phyloP scores from a whole-genome alignment of 2,888 invertebrate species.

The Gonocerus acuteangulatus region DNA sequence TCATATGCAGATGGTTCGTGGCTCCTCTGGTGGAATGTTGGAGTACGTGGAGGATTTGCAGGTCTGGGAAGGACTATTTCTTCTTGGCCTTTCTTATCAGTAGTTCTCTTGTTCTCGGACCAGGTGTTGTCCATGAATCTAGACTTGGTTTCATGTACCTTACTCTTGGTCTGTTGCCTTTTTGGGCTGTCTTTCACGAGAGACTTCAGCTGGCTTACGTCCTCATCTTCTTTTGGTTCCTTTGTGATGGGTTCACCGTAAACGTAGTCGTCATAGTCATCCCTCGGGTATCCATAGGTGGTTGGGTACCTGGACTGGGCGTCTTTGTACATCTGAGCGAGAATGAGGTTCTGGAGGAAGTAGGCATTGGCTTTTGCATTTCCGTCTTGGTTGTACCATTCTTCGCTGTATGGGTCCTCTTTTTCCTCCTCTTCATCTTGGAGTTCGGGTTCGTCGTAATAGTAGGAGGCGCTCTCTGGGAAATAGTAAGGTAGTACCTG shows the following conservation, averaged over 20 bases:
- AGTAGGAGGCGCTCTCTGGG: conserved; percentile 42
- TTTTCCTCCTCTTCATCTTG: conserved; percentile 5
- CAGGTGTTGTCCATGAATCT: conserved; percentile 22
- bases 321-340: conserved; percentile 37
- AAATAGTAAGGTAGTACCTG: conserved; percentile 49
- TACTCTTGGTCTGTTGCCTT: conserved; percentile 25
- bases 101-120: conserved; percentile 26
- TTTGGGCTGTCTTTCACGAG: conserved; percentile 46
- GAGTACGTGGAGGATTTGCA: conserved; percentile 49
- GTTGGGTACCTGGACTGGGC: conserved; percentile 12
- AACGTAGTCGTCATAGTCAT: conserved; percentile 43
- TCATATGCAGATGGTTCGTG: conserved; percentile 48
- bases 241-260: conserved; percentile 37
- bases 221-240: conserved; percentile 52
- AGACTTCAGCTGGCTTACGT: conserved; percentile 57
- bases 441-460: not conserved
- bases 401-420: not conserved
- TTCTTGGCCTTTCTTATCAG: conserved; percentile 49
- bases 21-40: conserved; percentile 47
- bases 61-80: conserved; percentile 58
- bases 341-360: conserved; percentile 52
- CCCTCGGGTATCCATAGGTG: conserved; percentile 21
- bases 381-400: conserved; percentile 28
- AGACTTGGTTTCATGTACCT: conserved; percentile 9
- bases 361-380: conserved; percentile 51